Percentiles rank a stretch among this genome's conserved stretches.
phyloP scores from a whole-genome alignment of 2,888 invertebrate species.

The Proisotoma minuta region DNA sequence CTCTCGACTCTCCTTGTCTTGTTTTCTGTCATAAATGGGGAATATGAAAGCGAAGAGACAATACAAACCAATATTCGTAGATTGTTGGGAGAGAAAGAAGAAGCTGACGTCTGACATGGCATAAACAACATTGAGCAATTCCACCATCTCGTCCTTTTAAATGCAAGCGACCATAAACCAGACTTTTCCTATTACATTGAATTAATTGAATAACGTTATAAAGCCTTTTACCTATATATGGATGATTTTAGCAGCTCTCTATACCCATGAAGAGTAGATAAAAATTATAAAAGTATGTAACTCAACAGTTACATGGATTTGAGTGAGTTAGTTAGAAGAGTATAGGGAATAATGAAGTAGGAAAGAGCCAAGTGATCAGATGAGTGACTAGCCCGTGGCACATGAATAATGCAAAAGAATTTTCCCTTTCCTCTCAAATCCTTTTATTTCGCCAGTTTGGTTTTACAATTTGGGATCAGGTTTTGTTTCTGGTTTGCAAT shows the following conservation, averaged over 20 bases:
- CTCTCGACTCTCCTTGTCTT: neutral
- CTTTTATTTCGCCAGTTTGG: constrained; percentile 6
- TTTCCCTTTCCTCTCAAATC: constrained; percentile 14
- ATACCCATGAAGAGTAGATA: no score
- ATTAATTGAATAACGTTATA: no score
- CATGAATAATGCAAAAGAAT: constrained; percentile 42
- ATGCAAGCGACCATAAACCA: no score
- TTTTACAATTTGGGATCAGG: neutral
- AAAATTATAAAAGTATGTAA: no score
- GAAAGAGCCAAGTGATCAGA: constrained; percentile 39
- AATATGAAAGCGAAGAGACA: neutral
- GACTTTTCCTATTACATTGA: no score
- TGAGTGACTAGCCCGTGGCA: constrained; percentile 41
- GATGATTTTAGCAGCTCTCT: no score
- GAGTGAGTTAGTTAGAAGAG: constrained; percentile 10
- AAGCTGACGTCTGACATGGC: no score
- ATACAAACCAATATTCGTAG: neutral
- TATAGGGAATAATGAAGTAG: constrained; percentile 27
- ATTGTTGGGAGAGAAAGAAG: neutral
- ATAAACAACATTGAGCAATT: no score
- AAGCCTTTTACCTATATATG: no score
- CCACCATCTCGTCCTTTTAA: no score
- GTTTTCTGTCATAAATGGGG: neutral
- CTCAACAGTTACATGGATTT: no score
- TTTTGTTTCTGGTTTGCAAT: constrained; percentile 1